phyloP scores from a whole-genome alignment of 2,113 vertebrate species.

The Gallinago undulata region DNA sequence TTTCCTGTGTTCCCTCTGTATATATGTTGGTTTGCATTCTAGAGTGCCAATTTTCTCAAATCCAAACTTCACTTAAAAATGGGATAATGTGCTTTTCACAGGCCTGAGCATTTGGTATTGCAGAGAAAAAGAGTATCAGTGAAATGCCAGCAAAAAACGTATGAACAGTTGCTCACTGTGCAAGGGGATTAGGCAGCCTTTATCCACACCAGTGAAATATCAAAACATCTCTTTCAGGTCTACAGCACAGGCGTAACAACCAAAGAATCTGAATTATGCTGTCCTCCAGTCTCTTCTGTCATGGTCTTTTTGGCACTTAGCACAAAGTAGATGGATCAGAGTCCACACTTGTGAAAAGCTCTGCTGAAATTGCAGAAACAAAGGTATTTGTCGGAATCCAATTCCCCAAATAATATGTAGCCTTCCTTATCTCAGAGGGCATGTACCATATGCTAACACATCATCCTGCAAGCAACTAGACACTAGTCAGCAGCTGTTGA shows the following conservation, averaged over 20 bases:
- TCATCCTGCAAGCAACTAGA: neutral
- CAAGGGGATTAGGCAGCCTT: constrained; percentile 3
- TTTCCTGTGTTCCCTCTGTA: neutral
- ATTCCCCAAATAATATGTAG: neutral
- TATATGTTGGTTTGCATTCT: neutral
- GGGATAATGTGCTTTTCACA: neutral
- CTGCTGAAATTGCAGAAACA: constrained; percentile 8
- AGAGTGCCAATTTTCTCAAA: neutral
- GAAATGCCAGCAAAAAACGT: neutral
- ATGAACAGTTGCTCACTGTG: neutral
- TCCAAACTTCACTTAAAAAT: neutral
- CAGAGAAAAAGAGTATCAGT: neutral
- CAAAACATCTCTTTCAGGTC: neutral
- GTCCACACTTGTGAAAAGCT: neutral
- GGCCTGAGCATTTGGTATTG: neutral
- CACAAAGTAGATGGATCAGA: neutral
- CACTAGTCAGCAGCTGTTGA: neutral
- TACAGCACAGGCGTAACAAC: neutral
- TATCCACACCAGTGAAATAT: neutral
- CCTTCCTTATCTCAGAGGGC: neutral
- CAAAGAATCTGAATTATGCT: constrained; percentile 5
- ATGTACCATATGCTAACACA: neutral
- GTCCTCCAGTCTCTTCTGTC: neutral
- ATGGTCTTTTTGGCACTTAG: neutral
- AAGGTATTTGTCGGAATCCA: neutral